Base-by-base conservation (phyloP, 2,113 vertebrate genomes). In the Plotosus lineatus region DNA sequence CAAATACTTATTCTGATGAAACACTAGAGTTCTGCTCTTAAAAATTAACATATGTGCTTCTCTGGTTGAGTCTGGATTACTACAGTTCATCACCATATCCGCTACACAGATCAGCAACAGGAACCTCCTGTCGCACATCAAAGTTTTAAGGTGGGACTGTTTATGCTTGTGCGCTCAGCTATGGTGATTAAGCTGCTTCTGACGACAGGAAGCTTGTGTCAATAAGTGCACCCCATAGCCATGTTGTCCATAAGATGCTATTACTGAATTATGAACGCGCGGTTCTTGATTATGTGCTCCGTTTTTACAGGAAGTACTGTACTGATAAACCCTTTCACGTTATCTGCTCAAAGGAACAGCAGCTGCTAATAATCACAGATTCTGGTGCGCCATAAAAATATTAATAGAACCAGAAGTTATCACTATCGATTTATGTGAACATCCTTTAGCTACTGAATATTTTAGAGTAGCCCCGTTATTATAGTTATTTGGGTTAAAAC, bases 131-230 rank as follows among this genome's bases (percentile, higher is more conserved):
- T 38, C 42, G 38, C 48, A 84, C 79, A 79, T 82, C 68, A 85
- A 85, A 85, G 85, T 26, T 55, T 46, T 74, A 78, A 84, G 84
- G 84, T 80, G 82, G 55, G 74, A 78, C 33, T 85, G 83, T 88
- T 80, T 83, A 84, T 85, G 40, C 36, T 75, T 40, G 50, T 33
- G 69, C 55, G 44, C 73, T 66, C 61, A 66, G 72, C 31, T 46
- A 40, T 79, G 56, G 68, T 80, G 48, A 80, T 84, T 78, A 82
- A 69, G 17, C 26, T 23, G 2, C 74, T 74, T 46, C 79, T 83
- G 78, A 87, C 68, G 44, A 28, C 55, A 75, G 31, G 33, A 63
- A 58, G 46, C 10, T 23, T 82, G 55, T 53, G 44, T 83, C 75
- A 82, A 55, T 65, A 79, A 75, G 17, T n/a, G 46, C 55, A 58